Percentiles rank a stretch among this genome's conserved stretches.
These are phyloP conservation scores for Suricata suricatta DNA, from an alignment of 2,113 vertebrate genomes.

Conservation along the genomic window DNA sequence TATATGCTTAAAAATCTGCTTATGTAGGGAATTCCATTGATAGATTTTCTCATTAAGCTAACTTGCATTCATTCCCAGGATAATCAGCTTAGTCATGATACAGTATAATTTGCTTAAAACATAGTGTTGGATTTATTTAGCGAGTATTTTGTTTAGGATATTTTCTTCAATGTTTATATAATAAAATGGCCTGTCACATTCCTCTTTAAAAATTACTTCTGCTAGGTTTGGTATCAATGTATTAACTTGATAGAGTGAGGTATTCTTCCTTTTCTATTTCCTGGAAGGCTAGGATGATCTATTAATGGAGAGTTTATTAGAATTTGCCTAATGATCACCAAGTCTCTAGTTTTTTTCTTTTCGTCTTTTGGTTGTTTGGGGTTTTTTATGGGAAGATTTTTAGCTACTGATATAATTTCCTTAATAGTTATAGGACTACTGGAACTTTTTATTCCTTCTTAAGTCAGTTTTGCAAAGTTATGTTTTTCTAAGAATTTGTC, in stretches of 20 bases:
- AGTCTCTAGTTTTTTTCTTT: neutral
- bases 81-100: neutral
- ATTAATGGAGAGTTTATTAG: neutral
- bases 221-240: neutral
- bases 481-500: constrained; percentile 30
- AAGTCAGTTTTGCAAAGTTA: neutral
- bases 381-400: neutral
- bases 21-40: neutral
- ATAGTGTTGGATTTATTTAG: constrained; percentile 16
- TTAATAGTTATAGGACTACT: neutral
- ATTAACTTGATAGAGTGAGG: neutral
- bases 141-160: constrained; percentile 38
- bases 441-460: neutral
- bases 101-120: constrained; percentile 28
- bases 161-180: constrained; percentile 28
- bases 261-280: constrained; percentile 4
- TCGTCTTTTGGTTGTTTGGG: neutral
- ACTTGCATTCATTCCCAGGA: constrained; percentile 6
- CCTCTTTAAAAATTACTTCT: neutral
- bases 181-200: neutral
- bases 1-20: neutral
- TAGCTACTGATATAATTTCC: constrained; percentile 40
- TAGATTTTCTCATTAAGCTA: constrained; percentile 14
- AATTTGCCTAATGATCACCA: neutral
- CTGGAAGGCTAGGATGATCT: constrained; percentile 15